Conservation (phyloP, 1,140 invertebrate species). For the Zelostemma sp. region DNA sequence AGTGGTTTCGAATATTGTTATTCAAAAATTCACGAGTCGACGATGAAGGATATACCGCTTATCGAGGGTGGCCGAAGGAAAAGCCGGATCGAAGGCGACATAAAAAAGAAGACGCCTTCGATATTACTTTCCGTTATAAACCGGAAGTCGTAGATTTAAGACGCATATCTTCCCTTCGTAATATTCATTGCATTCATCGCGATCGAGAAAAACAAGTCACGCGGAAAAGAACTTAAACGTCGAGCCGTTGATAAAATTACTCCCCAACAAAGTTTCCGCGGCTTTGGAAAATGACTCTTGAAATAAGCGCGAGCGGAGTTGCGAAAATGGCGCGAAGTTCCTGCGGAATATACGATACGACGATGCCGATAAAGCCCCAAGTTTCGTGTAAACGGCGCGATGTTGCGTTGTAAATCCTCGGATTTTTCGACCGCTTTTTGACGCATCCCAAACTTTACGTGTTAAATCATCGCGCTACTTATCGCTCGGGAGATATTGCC, state of each 20-base stretch:
- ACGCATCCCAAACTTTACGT: too few relatives aligned
- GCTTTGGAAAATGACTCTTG: too few relatives aligned
- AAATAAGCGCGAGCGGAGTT: not conserved
- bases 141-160: conserved; percentile 60
- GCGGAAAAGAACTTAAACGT: too few relatives aligned
- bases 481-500: too few relatives aligned
- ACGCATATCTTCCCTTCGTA: conserved; percentile 48
- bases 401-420: too few relatives aligned
- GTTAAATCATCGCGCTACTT: too few relatives aligned
- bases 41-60: conserved; percentile 40
- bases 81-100: conserved; percentile 36
- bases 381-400: conserved; percentile 7
- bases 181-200: conserved; percentile 36
- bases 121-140: conserved; percentile 57
- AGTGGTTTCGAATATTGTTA: too few relatives aligned
- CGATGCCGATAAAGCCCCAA: conserved; percentile 6
- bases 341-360: conserved; percentile 1
- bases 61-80: conserved; percentile 38
- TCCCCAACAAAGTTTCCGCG: too few relatives aligned
- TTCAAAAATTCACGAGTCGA: too few relatives aligned
- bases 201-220: too few relatives aligned
- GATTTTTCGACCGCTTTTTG: too few relatives aligned
- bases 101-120: conserved; percentile 50
- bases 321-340: conserved; percentile 1
- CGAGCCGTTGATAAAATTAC: too few relatives aligned